These are phyloP conservation scores for Aculops lycopersici DNA, from an alignment of 1,140 invertebrate genomes.

Conservation along the genomic window DNA sequence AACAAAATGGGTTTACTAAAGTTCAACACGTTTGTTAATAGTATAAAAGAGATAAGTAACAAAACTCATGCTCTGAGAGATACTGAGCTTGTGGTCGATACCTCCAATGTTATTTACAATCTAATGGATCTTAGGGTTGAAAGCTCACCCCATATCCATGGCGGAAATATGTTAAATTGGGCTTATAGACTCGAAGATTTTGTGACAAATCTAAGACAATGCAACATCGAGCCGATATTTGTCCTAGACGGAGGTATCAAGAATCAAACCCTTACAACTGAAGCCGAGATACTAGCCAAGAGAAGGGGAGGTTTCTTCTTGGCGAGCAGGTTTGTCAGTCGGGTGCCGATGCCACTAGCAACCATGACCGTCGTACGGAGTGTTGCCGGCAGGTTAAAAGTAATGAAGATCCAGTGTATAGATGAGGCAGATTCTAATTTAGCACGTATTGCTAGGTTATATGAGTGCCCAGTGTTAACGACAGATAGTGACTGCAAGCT, in stretches of 20 bases:
- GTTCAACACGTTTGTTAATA: conserved; percentile 1
- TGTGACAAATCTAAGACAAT: conserved; percentile 31
- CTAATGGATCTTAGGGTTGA: no score
- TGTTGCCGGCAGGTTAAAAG: conserved; percentile 25
- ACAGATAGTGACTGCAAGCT: conserved; percentile 75
- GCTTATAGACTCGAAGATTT: conserved; percentile 18
- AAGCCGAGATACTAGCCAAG: no score
- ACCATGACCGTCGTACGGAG: conserved; percentile 33
- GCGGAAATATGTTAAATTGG: background rate
- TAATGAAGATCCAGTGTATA: conserved; percentile 31
- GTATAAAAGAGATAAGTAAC: background rate
- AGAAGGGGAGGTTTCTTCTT: no score
- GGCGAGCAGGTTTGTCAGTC: no score
- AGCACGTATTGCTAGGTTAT: conserved; percentile 32
- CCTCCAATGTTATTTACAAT: background rate
- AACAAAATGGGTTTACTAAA: conserved; percentile 1
- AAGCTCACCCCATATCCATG: no score
- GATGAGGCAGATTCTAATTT: conserved; percentile 61
- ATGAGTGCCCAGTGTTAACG: conserved; percentile 48
- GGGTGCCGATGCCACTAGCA: conserved; percentile 15
- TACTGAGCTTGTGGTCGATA: background rate
- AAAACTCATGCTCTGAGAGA: background rate
- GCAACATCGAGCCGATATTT: conserved; percentile 37
- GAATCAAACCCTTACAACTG: no score
- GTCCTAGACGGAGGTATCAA: conserved; percentile 43